A percentile compares a stretch with the other conserved stretches of the same genome.
These are phyloP conservation scores for Bubalus kerabau DNA, from an alignment of 2,113 vertebrate species.

Conservation along the genomic window DNA sequence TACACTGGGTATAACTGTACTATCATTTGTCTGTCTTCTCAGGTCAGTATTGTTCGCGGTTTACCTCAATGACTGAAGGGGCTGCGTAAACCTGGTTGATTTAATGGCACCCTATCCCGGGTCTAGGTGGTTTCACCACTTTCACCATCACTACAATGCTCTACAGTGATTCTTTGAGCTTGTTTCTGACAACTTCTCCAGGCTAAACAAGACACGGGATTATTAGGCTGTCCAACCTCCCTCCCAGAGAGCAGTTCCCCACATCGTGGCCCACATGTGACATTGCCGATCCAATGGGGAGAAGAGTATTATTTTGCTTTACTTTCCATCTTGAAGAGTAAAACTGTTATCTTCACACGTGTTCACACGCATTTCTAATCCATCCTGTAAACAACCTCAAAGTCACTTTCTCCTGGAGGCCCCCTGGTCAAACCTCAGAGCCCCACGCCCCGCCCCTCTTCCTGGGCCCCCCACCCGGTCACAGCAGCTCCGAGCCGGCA, in stretches of 20 bases:
- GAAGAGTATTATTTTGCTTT: not conserved
- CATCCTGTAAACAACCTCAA: not conserved
- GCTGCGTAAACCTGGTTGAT: not conserved
- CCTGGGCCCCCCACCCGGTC: not conserved
- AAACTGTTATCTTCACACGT: not conserved
- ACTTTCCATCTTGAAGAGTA: not conserved
- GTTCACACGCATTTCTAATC: not conserved
- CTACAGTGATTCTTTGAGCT: not conserved
- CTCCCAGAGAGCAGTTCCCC: not conserved
- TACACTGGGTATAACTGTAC: not conserved
- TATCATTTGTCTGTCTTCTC: not conserved
- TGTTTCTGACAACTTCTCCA: not conserved
- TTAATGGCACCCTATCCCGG: not conserved
- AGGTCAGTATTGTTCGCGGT: not conserved
- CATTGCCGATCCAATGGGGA: not conserved
- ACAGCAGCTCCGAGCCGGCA: not conserved
- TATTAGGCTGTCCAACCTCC: not conserved
- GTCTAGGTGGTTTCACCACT: not conserved
- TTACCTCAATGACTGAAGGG: not conserved
- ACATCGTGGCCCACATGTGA: not conserved
- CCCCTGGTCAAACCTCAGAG: not conserved
- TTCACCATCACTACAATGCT: not conserved
- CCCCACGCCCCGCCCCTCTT: not conserved
- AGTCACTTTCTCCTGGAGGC: not conserved
- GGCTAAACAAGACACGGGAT: not conserved